These are phyloP conservation scores for Galleria mellonella DNA, from an alignment of 1,140 invertebrate genomes.

Conservation along the genomic window DNA sequence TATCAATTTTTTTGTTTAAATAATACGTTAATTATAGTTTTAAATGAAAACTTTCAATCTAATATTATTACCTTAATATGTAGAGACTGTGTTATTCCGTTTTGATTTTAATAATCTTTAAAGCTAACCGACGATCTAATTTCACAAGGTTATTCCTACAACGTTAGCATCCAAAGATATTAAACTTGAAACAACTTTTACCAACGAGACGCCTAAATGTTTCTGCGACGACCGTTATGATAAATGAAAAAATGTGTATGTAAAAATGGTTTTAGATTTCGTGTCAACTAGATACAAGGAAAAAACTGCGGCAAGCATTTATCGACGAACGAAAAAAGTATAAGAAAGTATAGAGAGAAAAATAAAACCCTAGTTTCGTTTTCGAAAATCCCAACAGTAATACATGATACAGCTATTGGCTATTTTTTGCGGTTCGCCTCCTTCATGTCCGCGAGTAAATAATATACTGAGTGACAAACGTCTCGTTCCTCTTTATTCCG, in stretches of 20 bases:
- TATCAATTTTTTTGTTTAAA: no score
- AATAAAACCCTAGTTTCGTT: slow-evolving; percentile 1
- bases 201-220: no score
- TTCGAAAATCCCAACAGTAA: slow-evolving; percentile 3
- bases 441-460: slow-evolving; percentile 40
- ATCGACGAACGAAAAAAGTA: neutral
- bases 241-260: neutral
- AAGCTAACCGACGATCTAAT: no score
- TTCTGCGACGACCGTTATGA: neutral
- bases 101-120: no score
- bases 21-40: no score
- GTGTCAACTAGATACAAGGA: neutral
- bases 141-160: no score
- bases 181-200: no score
- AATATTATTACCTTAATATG: no score
- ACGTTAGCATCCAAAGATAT: no score
- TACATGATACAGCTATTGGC: neutral
- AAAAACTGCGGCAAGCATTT: neutral
- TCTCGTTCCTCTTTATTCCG: slow-evolving; percentile 44
- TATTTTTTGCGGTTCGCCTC: slow-evolving; percentile 26
- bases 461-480: slow-evolving; percentile 62
- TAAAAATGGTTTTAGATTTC: neutral
- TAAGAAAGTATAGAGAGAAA: neutral
- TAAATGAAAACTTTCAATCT: no score
- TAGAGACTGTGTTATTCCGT: no score